phyloP scores from a whole-genome alignment of 2,797 vertebrate genomes.

The Heliangelus exortis region DNA sequence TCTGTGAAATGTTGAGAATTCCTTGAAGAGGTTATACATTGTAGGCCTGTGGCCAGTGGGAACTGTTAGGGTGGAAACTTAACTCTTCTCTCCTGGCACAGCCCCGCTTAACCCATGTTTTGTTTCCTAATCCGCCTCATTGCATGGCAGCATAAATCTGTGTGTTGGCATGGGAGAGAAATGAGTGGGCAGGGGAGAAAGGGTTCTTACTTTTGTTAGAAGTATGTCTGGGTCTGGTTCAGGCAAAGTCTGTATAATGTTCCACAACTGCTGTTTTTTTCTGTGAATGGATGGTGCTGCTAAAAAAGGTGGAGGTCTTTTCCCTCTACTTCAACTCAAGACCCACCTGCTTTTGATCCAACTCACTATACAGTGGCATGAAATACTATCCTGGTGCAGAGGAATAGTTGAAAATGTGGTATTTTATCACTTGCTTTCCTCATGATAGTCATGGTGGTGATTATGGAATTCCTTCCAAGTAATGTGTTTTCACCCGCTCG shows the following conservation, averaged over 20 bases:
- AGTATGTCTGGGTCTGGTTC: not conserved
- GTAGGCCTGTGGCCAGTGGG: not conserved
- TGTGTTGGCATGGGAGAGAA: not conserved
- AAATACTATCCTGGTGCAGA: not conserved
- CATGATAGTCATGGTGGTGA: not conserved
- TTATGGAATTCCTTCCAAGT: not conserved
- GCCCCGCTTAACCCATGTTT: accelerated
- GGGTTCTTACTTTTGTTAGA: not conserved
- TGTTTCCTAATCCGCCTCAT: not conserved
- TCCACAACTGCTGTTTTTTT: not conserved
- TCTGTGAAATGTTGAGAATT: not conserved
- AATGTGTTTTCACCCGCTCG: not conserved
- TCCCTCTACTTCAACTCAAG: not conserved
- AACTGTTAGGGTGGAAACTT: not conserved
- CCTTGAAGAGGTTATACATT: accelerated
- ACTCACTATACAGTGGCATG: not conserved
- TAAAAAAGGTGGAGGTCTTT: not conserved
- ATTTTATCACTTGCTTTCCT: not conserved
- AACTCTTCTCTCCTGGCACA: not conserved
- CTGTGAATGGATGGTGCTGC: not conserved
- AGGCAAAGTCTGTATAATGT: not conserved
- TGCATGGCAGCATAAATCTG: not conserved
- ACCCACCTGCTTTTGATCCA: accelerated
- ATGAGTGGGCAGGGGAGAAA: not conserved
- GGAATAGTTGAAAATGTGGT: not conserved